These are phyloP conservation scores for Xiphias gladius DNA, from an alignment of 2,113 vertebrate species.

Conservation along the genomic window DNA sequence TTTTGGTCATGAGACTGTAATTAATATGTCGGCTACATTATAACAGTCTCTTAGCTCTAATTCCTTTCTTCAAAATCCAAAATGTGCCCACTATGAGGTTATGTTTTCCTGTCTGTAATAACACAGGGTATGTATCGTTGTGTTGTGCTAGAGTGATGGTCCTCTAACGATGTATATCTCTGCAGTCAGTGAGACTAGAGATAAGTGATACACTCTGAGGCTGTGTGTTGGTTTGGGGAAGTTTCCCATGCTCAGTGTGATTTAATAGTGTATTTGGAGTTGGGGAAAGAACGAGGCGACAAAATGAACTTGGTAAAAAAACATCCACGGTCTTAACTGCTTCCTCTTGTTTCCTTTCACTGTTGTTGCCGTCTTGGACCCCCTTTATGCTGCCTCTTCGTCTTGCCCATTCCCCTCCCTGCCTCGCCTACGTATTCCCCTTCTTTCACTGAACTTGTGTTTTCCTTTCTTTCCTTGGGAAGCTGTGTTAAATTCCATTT, in stretches of 20 bases:
- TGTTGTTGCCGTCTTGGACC: conserved; percentile 71
- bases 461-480: conserved; percentile 31
- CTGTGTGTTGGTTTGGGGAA: conserved; percentile 50
- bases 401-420: conserved; percentile 39
- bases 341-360: conserved; percentile 80
- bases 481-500: conserved; percentile 35
- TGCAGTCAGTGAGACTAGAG: conserved; percentile 27
- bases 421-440: conserved; percentile 27
- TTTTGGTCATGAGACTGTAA: conserved; percentile 23
- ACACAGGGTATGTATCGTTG: conserved; percentile 10
- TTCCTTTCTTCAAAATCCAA: conserved; percentile 16
- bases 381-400: conserved; percentile 49
- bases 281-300: conserved; percentile 72
- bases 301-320: conserved; percentile 82
- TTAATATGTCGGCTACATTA: conserved; percentile 10
- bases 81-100: background rate
- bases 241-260: conserved; percentile 82
- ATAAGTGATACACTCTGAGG: conserved; percentile 53
- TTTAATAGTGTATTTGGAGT: conserved; percentile 85
- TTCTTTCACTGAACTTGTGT: conserved; percentile 38
- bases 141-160: conserved; percentile 36
- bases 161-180: conserved; percentile 60
- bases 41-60: conserved; percentile 22
- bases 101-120: conserved; percentile 27
- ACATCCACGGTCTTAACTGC: conserved; percentile 75